Base-by-base conservation (phyloP, 2,888 invertebrate species). In the Nymphalis c-album region DNA sequence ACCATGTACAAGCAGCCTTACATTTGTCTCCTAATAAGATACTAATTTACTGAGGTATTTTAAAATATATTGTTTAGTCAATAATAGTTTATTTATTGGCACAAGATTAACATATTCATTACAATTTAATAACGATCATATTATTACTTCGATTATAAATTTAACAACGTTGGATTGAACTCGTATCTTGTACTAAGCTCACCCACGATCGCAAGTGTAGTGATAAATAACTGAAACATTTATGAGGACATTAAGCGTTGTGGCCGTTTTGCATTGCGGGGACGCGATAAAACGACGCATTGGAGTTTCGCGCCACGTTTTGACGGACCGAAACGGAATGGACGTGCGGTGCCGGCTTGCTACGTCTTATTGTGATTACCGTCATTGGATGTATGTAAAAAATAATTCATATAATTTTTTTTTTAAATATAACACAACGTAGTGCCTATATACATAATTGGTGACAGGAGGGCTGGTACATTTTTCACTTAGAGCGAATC, bases 251-350 rank as follows among this genome's bases (percentile, higher is more conserved):
- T 80, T 79, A 81, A 82, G 72, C 57, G 73, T 63, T 72, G 73
- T 76, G 75, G 78, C 76, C 78, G 80, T 84, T 83, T 81, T 80
- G 83, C 81, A 77, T 71, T 68, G 77, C 77, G 74, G 73, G 75
- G 75, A 76, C 77, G 76, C 75, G 77, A 83, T 86, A 86, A 86
- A 87, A 84, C 80, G 81, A 82, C 79, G 75, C 78, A 70, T 77
- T 80, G 78, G 78, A 85, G 78, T 80, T 81, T 82, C 78, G 81
- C 80, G 76, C 77, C 73, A 76, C 76, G 78, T 80, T 81, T 84
- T 85, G 85, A 85, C 81, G 77, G 82, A 80, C 79, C 79, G 80
- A 78, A 83, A 80, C 80, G 81, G 76, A 76, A 76, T 72, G 75
- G 60, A 63, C 68, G 73, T 74, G 75, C 69, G 73, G 76, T 74